A percentile compares a stretch with the other conserved stretches of the same genome.
phyloP scores from a whole-genome alignment of 2,113 vertebrate species.

The Haliaeetus leucogaster region DNA sequence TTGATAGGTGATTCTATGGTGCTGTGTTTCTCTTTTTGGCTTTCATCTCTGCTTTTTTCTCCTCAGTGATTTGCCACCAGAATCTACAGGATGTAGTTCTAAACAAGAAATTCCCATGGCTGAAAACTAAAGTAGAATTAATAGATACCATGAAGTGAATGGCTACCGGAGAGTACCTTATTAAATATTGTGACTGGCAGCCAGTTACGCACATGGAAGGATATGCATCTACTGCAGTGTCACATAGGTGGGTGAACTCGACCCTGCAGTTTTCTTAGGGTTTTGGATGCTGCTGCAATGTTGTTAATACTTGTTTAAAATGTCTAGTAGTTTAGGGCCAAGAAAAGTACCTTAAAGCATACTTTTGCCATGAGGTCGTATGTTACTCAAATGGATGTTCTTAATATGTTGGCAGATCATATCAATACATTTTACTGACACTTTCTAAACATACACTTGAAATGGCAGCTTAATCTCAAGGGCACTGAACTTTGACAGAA shows the following conservation, averaged over 20 bases:
- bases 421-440: slow-evolving; percentile 4
- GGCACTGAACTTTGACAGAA: slow-evolving; percentile 8
- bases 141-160: background rate
- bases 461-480: slow-evolving; percentile 34
- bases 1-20: background rate
- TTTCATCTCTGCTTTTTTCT: background rate
- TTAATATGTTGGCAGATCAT: background rate
- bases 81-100: background rate
- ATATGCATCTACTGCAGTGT: background rate
- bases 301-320: background rate
- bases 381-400: background rate
- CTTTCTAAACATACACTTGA: slow-evolving; percentile 25
- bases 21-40: background rate
- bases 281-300: background rate
- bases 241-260: background rate
- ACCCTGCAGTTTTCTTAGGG: background rate
- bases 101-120: background rate
- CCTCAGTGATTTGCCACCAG: background rate
- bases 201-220: background rate
- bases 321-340: background rate
- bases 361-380: background rate
- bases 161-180: too few species aligned
- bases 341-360: background rate
- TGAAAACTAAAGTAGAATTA: background rate
- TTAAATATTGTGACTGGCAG: background rate